These are phyloP conservation scores for Prolemur simus DNA, from an alignment of 2,113 vertebrate species.

Conservation along the genomic window DNA sequence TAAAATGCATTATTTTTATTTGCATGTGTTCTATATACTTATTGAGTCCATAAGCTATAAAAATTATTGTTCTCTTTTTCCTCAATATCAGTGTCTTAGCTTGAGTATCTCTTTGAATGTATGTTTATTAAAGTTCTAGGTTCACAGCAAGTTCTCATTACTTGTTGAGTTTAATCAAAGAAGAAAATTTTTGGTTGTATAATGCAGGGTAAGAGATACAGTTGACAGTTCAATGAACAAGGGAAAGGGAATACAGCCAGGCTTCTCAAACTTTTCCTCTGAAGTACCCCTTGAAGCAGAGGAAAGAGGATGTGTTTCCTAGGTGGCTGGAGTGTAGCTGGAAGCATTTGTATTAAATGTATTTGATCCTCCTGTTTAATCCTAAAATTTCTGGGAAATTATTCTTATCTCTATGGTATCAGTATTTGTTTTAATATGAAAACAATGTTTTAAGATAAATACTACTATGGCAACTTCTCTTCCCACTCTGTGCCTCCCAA, in stretches of 20 bases:
- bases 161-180: background rate
- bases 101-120: background rate
- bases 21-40: background rate
- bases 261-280: background rate
- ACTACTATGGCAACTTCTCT: background rate
- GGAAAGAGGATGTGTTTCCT: background rate
- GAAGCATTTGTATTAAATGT: background rate
- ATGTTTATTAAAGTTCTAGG: background rate
- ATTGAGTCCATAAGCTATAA: background rate
- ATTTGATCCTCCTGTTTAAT: background rate
- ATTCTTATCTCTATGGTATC: background rate
- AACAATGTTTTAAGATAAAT: background rate
- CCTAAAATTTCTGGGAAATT: background rate
- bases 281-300: background rate
- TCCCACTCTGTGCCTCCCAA: background rate
- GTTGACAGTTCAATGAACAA: background rate
- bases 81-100: background rate
- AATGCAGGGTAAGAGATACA: background rate
- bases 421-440: background rate
- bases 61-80: background rate
- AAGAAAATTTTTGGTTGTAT: background rate
- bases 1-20: background rate
- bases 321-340: background rate
- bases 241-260: background rate
- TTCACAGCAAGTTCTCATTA: background rate